A percentile compares a stretch with the other conserved stretches of the same genome.
phyloP scores from a whole-genome alignment of 2,797 vertebrate species.

The Mus spretus region DNA sequence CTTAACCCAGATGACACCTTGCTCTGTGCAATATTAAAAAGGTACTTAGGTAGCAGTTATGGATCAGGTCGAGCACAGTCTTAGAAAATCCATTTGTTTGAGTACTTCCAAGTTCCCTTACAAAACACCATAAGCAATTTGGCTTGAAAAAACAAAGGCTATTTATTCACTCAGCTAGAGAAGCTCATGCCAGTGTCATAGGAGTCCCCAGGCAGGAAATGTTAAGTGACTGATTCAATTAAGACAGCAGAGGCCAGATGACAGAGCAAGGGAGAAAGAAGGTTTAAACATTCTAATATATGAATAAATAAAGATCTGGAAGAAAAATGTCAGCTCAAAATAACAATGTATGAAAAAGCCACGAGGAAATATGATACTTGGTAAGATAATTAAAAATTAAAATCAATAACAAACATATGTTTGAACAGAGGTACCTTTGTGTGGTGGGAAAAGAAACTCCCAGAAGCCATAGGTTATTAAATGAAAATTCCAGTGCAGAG shows the following conservation, averaged over 20 bases:
- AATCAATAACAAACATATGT: not conserved
- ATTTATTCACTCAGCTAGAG: not conserved
- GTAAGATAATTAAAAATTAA: not conserved
- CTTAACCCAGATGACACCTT: not conserved
- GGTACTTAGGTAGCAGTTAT: not conserved
- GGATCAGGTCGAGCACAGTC: not conserved
- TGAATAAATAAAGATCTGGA: slow-evolving; percentile 6
- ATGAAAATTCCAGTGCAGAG: not conserved
- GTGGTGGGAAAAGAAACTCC: not conserved
- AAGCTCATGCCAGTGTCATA: not conserved
- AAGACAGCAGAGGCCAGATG: not conserved
- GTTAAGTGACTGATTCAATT: not conserved
- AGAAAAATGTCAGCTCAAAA: not conserved
- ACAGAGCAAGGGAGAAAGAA: not conserved
- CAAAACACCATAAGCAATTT: not conserved
- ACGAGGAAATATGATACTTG: not conserved
- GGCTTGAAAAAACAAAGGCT: not conserved
- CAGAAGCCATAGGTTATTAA: not conserved
- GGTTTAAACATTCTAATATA: not conserved
- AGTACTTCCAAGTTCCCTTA: not conserved
- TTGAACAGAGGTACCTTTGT: not conserved
- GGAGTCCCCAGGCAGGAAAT: not conserved
- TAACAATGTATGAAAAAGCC: not conserved
- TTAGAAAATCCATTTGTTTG: not conserved
- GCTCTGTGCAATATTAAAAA: not conserved